Base-by-base conservation (phyloP, 2,797 vertebrate species). In the Scolopax rusticola region DNA sequence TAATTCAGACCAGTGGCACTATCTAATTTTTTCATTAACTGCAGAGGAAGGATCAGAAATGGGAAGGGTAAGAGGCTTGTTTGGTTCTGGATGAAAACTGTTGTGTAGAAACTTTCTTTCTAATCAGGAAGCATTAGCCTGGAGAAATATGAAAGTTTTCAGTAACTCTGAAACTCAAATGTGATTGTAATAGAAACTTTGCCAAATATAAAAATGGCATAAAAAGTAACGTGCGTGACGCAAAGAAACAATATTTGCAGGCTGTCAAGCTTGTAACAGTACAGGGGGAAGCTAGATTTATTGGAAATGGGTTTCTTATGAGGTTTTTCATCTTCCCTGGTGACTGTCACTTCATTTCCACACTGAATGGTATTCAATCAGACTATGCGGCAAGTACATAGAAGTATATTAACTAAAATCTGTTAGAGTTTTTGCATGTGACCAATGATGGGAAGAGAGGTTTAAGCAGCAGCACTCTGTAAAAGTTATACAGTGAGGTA, bases 281-380 rank as follows among this genome's bases (percentile, higher is more conserved):
- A 50, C 60, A 81, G 41, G 80, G 78, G 45, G 79, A 70, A 93
- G 84, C 15, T 64, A 83, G 28, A 64, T 86, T 85, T 91, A n/a
- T 33, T 89, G 84, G n/a, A 64, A 87, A 82, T 69, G 85, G 59
- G 54, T 75, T 97, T 93, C 88, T 61, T 56, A 63, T 2, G 12
- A 33, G 48, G 88, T 97, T 92, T 93, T 78, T 96, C 90, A 89
- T 97, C 87, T 96, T 70, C 90, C 86, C 79, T 92, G 91, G 83
- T 97, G 91, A 69, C 92, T 81, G 88, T 82, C 87, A 65, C 47
- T 86, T 93, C 4, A 89, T 97, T 97, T 96, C 82, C 95, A 95
- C 90, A 60, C 89, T 83, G 95, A 95, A 83, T 94, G 91, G n/a
- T 85, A 38, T 53, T 91, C 93, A 71, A 8, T 71, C 88, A 92